Base-by-base conservation (phyloP, 2,797 vertebrate species). In the Clarias fuscus region DNA sequence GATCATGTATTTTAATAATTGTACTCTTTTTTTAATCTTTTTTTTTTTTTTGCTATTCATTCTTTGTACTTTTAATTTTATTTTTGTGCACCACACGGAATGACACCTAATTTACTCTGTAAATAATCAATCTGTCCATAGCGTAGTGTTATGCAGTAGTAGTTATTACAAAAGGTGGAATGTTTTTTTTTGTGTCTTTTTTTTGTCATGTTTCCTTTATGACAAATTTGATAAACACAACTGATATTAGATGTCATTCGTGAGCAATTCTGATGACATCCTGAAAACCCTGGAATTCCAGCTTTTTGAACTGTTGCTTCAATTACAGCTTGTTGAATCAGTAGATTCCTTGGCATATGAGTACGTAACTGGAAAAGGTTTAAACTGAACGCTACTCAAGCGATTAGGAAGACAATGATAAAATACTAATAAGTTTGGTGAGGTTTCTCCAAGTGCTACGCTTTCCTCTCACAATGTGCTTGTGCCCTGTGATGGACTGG, bases 151-250 rank as follows among this genome's bases (percentile, higher is more conserved):
- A 90, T 83, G 86, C 89, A 91, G 88, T 71, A 89, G 79, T 88
- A 37, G 88, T 91, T 91, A 92, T 87, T 91, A 37, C 37, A 37
- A 91, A 91, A 84, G 62, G 75, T 86, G 87, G 64, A 88, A 83
- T 90, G 86, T 89, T 88, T 64, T 33, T 33, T 33, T 33, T 33
- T 33, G 30, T 67, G 27, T 53, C 7, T 48, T 24, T 24, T n/a
- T 83, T 84, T 90, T 90, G 81, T 82, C n/a, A 5, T 24, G 3
- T 43, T 84, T 76, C 85, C 83, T 62, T 18, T 15, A 48, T 84
- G 77, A 56, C 59, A 37, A 65, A 61, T 79, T 79, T 8, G n/a
- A 82, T 27, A 84, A 58, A 68, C 22, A 87, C 30, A 87, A 83
- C 20, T 48, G 14, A 79, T 53, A 88, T 33, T 82, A 71, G 22